Evolutionary conservation across 2,888 invertebrate genomes (phyloP), one percentile per base, ranked within the genome.

Genomic region (Pecten maximus): DNA sequence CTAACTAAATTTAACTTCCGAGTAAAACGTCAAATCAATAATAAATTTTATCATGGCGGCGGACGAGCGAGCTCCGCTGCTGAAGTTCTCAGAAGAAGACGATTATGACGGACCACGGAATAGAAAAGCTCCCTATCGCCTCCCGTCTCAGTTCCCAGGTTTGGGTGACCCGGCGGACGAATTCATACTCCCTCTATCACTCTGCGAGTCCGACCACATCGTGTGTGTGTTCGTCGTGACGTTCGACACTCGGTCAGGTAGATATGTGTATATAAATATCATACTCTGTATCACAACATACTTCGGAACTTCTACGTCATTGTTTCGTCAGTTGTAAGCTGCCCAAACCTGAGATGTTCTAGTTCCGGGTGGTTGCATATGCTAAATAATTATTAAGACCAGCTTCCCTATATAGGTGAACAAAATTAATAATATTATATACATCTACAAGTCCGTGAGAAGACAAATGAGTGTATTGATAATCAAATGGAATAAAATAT

Each of bases 201-300:
- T 94, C 0, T n/a, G 91, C 1, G 95, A 95, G 88, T 92, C 92
- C 1, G 96, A 96, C 89, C 90, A 94, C 74, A 94, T 97, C 87
- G 96, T 97, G 40, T 95, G 96, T 89, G 96, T 97, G 40, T 97
- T 97, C 94, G 96, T 97, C 88, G 97, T 97, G n/a, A 97, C 97
- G 16, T 97, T 97, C 93, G 97, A 97, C 93, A 97, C 96, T 15
- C 91, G 95, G 91, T 95, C 96, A 93, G 96, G 96, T 96, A 87
- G 39, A 54, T 2, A 40, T 86, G 35, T 74, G 40, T 86, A 35
- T 35, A 48, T 89, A 28, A 74, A 86, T 48, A 48, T 40, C 44
- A 48, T 48, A 2, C 48, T 16, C 48, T 28, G 87, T 35, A 19
- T 23, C 23, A n/a, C 23, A 10, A 87, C 23, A 35, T 2, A 15